Percentiles rank a stretch among this genome's conserved stretches.
Conservation (phyloP, 2,797 vertebrate species). For the Danio tinwini region DNA sequence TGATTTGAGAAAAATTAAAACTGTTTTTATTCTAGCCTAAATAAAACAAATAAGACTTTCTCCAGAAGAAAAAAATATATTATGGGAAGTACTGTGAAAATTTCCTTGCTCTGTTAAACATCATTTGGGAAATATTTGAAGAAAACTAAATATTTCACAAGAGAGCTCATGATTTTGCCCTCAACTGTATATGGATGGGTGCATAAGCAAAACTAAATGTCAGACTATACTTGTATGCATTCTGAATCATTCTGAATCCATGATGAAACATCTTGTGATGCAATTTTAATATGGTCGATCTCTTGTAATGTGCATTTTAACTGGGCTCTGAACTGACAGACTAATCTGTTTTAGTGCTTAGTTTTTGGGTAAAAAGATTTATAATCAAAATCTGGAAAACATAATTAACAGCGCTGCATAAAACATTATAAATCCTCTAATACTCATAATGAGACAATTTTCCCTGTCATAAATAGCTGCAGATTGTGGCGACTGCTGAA, state of each 20-base stretch:
- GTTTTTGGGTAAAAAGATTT: constrained; percentile 8
- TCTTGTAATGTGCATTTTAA: neutral
- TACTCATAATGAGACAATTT: constrained; percentile 23
- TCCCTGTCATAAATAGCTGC: constrained; percentile 33
- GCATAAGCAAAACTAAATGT: no score
- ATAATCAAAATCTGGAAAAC: constrained; percentile 17
- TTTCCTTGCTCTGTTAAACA: no score
- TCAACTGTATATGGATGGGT: no score
- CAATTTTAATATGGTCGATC: neutral
- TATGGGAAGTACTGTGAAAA: no score
- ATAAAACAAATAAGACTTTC: no score
- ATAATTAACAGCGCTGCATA: constrained; percentile 22
- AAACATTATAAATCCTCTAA: constrained; percentile 14
- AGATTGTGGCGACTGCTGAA: constrained; percentile 22
- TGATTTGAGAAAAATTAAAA: no score
- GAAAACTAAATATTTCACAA: no score
- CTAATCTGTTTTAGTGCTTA: neutral
- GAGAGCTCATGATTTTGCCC: no score
- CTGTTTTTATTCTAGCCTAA: no score
- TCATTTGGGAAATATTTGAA: no score
- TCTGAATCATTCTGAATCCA: neutral
- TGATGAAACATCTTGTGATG: neutral
- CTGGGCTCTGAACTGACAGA: neutral
- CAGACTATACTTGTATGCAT: neutral
- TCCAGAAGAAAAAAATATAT: no score